A percentile compares a stretch with the other conserved stretches of the same genome.
Conservation (phyloP, 2,113 vertebrate genomes). For the Thalassoma bifasciatum region DNA sequence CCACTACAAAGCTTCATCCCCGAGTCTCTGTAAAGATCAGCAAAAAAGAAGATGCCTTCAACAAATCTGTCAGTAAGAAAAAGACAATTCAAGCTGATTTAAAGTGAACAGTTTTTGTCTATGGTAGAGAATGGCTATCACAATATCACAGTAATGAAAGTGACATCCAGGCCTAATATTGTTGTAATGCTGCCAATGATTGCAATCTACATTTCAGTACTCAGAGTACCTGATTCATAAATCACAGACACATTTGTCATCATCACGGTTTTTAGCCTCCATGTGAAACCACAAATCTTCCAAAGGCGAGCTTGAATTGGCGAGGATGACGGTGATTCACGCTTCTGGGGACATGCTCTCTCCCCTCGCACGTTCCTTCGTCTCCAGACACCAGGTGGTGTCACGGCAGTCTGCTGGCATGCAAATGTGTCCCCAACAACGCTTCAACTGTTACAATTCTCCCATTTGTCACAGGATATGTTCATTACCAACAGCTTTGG, state of each 20-base stretch:
- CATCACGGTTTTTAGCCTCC: constrained; percentile 2
- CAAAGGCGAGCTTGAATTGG: constrained; percentile 9
- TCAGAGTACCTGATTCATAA: constrained; percentile 39
- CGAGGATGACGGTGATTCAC: constrained; percentile 48
- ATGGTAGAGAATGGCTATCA: constrained; percentile 21
- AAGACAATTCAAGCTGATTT: constrained; percentile 35
- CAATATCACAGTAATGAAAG: constrained; percentile 15
- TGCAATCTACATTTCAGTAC: constrained; percentile 31
- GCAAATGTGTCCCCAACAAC: constrained; percentile 79
- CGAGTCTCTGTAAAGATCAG: constrained; percentile 23
- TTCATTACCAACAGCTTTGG: constrained; percentile 84
- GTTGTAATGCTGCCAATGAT: constrained; percentile 46
- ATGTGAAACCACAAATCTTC: constrained; percentile 14
- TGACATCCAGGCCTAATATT: constrained; percentile 40
- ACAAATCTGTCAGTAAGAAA: constrained; percentile 19
- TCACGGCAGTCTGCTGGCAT: constrained; percentile 79
- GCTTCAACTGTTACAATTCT: constrained; percentile 72
- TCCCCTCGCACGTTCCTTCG: constrained; percentile 44
- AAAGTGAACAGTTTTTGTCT: constrained; percentile 12
- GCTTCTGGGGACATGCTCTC: constrained; percentile 60
- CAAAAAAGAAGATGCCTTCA: constrained; percentile 17
- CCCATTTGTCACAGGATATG: constrained; percentile 83
- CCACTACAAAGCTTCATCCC: constrained; percentile 3
- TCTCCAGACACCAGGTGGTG: constrained; percentile 84
- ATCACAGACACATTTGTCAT: constrained; percentile 36